These are phyloP conservation scores for Ptychochromis oligacanthus DNA, from an alignment of 2,113 vertebrate species.

Conservation along the genomic window DNA sequence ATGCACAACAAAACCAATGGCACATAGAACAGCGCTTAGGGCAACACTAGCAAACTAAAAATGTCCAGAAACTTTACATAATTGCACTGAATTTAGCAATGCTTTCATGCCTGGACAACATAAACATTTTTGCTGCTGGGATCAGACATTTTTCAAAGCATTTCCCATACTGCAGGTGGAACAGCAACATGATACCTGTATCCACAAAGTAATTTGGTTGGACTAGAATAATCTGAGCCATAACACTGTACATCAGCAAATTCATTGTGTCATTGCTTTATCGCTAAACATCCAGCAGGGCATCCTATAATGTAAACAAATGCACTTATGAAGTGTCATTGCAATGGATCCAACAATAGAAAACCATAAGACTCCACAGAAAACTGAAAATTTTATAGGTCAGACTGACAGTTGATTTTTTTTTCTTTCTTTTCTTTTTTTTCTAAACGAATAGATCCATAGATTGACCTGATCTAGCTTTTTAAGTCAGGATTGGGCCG, in stretches of 20 bases:
- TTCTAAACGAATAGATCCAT: background rate
- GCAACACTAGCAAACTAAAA: constrained; percentile 12
- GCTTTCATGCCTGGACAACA: constrained; percentile 21
- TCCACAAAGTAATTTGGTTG: background rate
- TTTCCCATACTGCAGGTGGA: background rate
- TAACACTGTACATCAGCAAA: background rate
- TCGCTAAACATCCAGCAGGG: background rate
- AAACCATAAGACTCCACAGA: background rate
- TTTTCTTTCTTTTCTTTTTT: too few relatives aligned
- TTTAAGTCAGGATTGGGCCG: background rate
- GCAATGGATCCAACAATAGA: background rate
- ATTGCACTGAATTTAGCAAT: background rate
- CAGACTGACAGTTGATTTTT: background rate
- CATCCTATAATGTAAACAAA: constrained; percentile 21
- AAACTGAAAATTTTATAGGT: background rate
- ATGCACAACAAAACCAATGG: constrained; percentile 29
- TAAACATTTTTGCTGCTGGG: background rate
- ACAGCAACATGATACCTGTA: background rate
- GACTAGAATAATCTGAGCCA: background rate
- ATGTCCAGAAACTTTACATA: background rate
- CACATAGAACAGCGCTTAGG: constrained; percentile 19
- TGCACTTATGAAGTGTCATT: constrained; percentile 3
- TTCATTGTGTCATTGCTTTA: background rate
- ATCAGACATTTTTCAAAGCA: background rate
- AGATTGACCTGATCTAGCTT: background rate